Evolutionary conservation across 2,888 invertebrate genomes (phyloP).

Genomic region (Bombylius major): DNA sequence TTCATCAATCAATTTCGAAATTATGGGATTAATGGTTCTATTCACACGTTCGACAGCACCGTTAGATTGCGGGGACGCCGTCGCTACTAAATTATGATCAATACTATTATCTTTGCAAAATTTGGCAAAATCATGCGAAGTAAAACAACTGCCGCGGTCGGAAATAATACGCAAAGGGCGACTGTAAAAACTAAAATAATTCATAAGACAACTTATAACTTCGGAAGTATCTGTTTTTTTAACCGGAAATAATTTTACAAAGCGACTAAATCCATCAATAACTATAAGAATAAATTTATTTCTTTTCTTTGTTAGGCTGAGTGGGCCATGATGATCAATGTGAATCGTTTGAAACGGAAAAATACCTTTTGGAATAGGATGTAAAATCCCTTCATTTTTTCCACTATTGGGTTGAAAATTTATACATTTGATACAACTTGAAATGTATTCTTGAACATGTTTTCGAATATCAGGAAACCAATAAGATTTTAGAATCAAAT

Average conservation of each 20-base stretch:
- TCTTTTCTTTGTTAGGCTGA: not conserved
- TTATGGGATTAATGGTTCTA: not conserved
- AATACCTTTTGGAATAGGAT: not conserved
- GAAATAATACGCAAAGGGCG: not conserved
- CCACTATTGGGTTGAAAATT: constrained; percentile 20
- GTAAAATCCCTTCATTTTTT: not conserved
- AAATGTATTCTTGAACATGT: constrained; percentile 28
- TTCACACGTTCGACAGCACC: constrained; percentile 1
- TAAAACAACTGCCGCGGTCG: constrained; percentile 6
- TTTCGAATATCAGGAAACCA: constrained; percentile 24
- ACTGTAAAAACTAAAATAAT: not conserved
- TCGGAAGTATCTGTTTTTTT: not conserved
- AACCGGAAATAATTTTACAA: not conserved
- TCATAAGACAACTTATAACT: not conserved
- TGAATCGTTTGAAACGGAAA: not conserved
- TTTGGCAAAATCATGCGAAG: not conserved
- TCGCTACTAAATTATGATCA: not conserved
- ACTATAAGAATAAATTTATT: constrained; percentile 1
- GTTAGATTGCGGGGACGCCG: not conserved
- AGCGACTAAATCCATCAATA: not conserved
- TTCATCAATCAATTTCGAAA: not conserved
- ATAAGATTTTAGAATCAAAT: constrained; percentile 14
- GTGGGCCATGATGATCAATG: not conserved
- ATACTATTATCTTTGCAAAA: not conserved
- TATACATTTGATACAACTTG: constrained; percentile 28